Evolutionary conservation across 2,888 invertebrate genomes (phyloP), one percentile per base, ranked within the genome.

Genomic region (Melinopterus prodromus): DNA sequence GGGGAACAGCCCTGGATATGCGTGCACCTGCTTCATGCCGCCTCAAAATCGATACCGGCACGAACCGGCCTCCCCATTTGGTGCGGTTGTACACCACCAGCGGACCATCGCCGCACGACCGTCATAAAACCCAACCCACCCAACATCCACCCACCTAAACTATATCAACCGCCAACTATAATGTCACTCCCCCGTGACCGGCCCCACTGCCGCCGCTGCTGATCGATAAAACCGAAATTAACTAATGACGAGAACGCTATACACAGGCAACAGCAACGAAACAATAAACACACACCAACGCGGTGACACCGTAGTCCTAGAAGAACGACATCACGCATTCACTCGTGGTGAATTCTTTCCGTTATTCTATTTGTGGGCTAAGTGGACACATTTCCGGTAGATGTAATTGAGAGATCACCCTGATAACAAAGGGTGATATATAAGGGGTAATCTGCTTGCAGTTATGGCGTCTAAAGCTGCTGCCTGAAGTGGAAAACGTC

Each of bases 1-100:
- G 82, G 81, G 79, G 85, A 71, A 16, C 84, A 82, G 82, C 82
- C 84, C 84, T 84, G 85, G 84, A 85, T 86, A 86, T 87, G 86
- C 86, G 87, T 86, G 86, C 86, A 86, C 86, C 86, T 86, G 86
- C 85, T 85, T 84, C 84, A 84, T 84, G 84, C 84, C 84, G 79
- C 84, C 84, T 83, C 83, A 83, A 72, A 85, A 86, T 86, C 86
- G 84, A 85, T 86, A 86, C 74, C 36, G 35, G 82, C 83, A 81
- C 81, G 84, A 84, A 84, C 84, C 83, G 83, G 83, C 83, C 84
- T 83, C 82, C 84, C 83, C 82, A 82, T 83, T 83, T 81, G 84
- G 82, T 83, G 83, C 82, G 84, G 85, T 84, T 84, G 82, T 83
- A 84, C 81, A 74, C 36, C n/a, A 74, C 74, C 36, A 35, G 37